Conservation (phyloP, 2,113 vertebrate genomes). For the Ifrita kowaldi region DNA sequence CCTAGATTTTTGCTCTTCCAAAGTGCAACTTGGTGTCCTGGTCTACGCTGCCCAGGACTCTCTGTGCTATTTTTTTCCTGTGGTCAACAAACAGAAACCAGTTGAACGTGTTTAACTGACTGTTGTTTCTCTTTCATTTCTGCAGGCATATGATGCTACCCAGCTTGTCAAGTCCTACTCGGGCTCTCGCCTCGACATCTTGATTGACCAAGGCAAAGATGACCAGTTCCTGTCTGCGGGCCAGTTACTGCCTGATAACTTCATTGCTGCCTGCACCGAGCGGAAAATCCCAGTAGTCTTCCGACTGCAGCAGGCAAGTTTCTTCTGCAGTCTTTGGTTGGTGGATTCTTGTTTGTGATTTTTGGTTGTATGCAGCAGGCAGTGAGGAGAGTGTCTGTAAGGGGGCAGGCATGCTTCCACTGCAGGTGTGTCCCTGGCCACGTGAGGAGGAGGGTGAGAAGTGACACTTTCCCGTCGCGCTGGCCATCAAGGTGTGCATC, state of each 20-base stretch:
- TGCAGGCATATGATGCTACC: conserved; percentile 87
- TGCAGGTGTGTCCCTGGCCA: neutral
- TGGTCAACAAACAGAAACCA: neutral
- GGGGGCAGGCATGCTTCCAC: neutral
- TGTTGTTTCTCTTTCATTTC: neutral
- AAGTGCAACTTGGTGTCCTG: neutral
- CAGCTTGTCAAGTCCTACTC: conserved; percentile 81
- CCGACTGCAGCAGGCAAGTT: conserved; percentile 88
- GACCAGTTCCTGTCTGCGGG: conserved; percentile 91
- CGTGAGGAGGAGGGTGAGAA: neutral
- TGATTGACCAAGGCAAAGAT: conserved; percentile 94
- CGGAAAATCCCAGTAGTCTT: conserved; percentile 89
- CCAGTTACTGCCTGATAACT: conserved; percentile 91
- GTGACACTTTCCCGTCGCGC: accelerated
- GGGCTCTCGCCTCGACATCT: conserved; percentile 84
- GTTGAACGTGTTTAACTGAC: accelerated
- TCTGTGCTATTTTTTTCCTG: neutral
- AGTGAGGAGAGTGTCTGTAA: neutral
- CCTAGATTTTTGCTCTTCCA: neutral
- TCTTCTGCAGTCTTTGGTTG: neutral
- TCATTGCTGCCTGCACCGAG: conserved; percentile 90
- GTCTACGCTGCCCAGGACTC: too few species aligned
- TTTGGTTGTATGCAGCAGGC: neutral
- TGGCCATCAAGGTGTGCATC: accelerated
- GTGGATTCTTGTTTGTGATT: neutral